These are phyloP conservation scores for Catharus minimus DNA, from an alignment of 2,113 vertebrate genomes.

Conservation along the genomic window DNA sequence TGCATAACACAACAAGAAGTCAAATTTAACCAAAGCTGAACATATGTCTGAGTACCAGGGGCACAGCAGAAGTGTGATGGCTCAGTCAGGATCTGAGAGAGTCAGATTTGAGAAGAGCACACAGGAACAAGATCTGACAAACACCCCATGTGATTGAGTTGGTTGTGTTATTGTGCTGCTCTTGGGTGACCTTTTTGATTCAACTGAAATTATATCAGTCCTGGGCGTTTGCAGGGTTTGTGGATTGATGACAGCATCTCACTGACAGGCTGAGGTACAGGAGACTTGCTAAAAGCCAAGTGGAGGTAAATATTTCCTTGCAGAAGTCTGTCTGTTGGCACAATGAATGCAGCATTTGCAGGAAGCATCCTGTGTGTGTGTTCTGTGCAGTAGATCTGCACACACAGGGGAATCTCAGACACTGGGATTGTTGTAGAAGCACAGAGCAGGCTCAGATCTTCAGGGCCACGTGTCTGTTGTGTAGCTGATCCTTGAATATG, in stretches of 20 bases:
- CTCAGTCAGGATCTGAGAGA: background rate
- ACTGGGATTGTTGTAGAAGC: background rate
- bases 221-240: background rate
- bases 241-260: slow-evolving; percentile 28
- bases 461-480: background rate
- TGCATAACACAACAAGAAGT: slow-evolving; percentile 39
- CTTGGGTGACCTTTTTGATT: slow-evolving; percentile 29
- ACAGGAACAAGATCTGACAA: background rate
- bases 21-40: slow-evolving; percentile 22
- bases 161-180: slow-evolving; percentile 37
- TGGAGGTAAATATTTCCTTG: slow-evolving; percentile 11
- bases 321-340: background rate
- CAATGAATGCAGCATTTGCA: background rate
- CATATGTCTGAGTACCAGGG: background rate
- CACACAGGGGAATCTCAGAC: background rate
- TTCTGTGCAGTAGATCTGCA: background rate
- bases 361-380: background rate
- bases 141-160: background rate
- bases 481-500: background rate
- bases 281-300: slow-evolving; percentile 8
- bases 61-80: background rate
- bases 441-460: background rate
- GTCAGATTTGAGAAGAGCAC: background rate
- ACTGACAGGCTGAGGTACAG: background rate
- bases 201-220: background rate